phyloP scores from a whole-genome alignment of 2,888 invertebrate species.

The Lycaena phlaeas region DNA sequence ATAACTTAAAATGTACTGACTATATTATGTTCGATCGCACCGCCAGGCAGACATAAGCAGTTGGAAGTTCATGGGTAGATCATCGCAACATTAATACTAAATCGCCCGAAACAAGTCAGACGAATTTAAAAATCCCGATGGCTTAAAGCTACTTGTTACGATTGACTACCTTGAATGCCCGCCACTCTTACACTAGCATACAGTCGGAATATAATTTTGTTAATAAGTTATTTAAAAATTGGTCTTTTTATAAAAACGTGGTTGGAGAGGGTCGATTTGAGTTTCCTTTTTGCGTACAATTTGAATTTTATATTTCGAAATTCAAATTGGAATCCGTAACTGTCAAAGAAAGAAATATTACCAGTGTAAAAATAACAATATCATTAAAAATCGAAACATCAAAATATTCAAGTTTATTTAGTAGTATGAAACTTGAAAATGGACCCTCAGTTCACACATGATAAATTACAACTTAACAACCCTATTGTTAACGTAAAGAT shows the following conservation, averaged over 20 bases:
- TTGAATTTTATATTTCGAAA: too few relatives aligned
- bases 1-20: neutral
- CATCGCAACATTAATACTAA: neutral
- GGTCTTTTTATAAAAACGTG: constrained; percentile 12
- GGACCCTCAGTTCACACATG: neutral
- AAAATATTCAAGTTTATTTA: too few relatives aligned
- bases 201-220: constrained; percentile 7
- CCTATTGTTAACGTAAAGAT: neutral
- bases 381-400: too few relatives aligned
- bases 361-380: too few relatives aligned
- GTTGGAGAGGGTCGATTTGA: neutral
- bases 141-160: neutral
- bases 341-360: too few relatives aligned
- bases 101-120: neutral
- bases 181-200: constrained; percentile 2
- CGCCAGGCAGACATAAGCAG: neutral
- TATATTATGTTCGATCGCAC: neutral
- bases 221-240: constrained; percentile 12
- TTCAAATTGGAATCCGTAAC: too few relatives aligned
- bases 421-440: too few relatives aligned
- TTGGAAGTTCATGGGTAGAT: too few relatives aligned
- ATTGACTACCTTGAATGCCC: neutral
- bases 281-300: neutral
- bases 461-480: too few relatives aligned
- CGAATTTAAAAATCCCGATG: neutral